Conservation (phyloP, 2,888 invertebrate genomes). For the Hetaerina titia region DNA sequence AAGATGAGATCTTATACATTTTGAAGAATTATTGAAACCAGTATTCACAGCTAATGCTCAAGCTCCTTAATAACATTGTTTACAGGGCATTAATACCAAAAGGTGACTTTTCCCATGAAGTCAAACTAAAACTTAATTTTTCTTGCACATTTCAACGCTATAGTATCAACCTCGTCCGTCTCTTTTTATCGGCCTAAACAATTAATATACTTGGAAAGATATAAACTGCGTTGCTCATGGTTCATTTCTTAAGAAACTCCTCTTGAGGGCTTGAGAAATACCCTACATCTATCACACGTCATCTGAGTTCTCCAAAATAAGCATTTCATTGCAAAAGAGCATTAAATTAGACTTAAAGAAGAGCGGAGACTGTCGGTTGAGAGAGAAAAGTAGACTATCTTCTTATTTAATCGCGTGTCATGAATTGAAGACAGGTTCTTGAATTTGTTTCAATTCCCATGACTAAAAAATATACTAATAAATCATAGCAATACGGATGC, state of each 20-base stretch:
- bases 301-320: slow-evolving; percentile 4
- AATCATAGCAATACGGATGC: too few relatives aligned
- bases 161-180: background rate
- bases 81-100: too few relatives aligned
- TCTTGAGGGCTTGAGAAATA: background rate
- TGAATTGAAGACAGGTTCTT: background rate
- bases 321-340: background rate
- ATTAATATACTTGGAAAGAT: background rate
- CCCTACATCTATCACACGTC: background rate
- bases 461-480: too few relatives aligned
- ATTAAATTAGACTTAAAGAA: slow-evolving; percentile 7
- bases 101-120: too few relatives aligned
- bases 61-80: too few relatives aligned
- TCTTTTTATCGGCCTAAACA: background rate
- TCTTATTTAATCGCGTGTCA: background rate
- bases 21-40: too few relatives aligned
- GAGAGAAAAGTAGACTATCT: background rate
- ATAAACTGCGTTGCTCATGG: background rate
- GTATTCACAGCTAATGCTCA: too few relatives aligned
- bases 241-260: background rate
- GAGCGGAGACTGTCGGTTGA: background rate
- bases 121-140: too few relatives aligned
- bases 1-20: too few relatives aligned
- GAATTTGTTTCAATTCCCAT: too few relatives aligned
- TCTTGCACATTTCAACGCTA: background rate